phyloP scores from a whole-genome alignment of 2,797 vertebrate genomes.

The Poecilia velifera region DNA sequence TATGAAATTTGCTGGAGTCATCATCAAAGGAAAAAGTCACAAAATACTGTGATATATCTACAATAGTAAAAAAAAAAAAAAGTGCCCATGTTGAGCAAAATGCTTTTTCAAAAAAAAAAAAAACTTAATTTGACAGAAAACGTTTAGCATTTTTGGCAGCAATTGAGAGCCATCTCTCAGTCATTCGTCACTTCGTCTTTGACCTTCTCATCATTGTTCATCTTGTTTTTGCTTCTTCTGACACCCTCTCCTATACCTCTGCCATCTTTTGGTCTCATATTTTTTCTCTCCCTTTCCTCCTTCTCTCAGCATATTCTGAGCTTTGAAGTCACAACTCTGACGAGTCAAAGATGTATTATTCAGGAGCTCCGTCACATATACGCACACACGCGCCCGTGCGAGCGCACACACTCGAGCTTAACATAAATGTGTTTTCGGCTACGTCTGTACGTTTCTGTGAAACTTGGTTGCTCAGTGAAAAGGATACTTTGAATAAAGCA shows the following conservation, averaged over 20 bases:
- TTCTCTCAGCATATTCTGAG: conserved; percentile 68
- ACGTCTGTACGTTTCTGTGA: conserved; percentile 38
- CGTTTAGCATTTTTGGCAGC: conserved; percentile 40
- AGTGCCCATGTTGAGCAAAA: background rate
- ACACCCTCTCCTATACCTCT: conserved; percentile 36
- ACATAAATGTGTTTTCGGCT: conserved; percentile 31
- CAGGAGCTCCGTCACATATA: conserved; percentile 71
- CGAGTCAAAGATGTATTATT: conserved; percentile 85
- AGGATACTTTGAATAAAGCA: conserved; percentile 54
- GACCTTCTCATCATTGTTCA: conserved; percentile 68
- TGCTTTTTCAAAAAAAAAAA: background rate
- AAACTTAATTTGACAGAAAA: conserved; percentile 25
- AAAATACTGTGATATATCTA: background rate
- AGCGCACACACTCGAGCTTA: conserved; percentile 24
- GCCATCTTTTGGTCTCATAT: conserved; percentile 38
- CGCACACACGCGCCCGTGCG: conserved; percentile 32
- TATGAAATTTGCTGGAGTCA: background rate
- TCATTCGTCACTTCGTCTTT: conserved; percentile 50
- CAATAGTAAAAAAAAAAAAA: background rate
- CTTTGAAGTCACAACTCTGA: conserved; percentile 74
- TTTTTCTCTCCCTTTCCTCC: conserved; percentile 29
- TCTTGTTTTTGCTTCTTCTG: conserved; percentile 65
- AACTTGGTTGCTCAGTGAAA: conserved; percentile 52
- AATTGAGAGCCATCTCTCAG: conserved; percentile 50
- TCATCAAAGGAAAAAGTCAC: background rate